Evolutionary conservation across 2,888 invertebrate species (phyloP), one percentile per base, ranked within the genome.

Genomic region (Cinara cedri): DNA sequence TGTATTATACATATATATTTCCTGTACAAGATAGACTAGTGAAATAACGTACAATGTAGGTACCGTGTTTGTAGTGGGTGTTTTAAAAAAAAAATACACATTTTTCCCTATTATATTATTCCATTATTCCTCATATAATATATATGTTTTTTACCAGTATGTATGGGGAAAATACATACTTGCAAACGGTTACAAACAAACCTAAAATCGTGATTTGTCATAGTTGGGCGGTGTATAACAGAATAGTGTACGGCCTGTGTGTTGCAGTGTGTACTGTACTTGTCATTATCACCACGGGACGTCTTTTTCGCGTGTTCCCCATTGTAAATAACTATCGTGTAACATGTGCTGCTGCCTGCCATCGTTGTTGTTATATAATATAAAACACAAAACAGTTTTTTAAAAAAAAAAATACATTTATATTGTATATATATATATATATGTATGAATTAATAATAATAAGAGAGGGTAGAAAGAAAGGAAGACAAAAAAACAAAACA

Each of bases 281-380:
- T 16, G 76, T 78, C 76, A 78, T 78, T 78, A 78, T 78, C 76
- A 49, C 76, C 60, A 26, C 76, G n/a, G 68, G 76, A 78, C 68
- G 76, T 78, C 76, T 70, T 51, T 65, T 34, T 34, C 6, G 34
- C 34, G 34, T 34, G 34, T 34, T 34, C 34, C 54, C 68, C 24
- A 78, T 78, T 78, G 54, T 76, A 42, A 65, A 76, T 24, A 24
- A 10, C 46, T 49, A 34, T 34, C 34, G 34, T 34, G 57, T 76
- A 76, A 76, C 76, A 78, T 78, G 76, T 78, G 76, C 60, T 78
- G 76, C 60, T 34, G 19, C 34, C 49, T 78, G 76, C 68, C 49
- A 19, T 34, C 34, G 68, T 21, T 68, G 60, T 68, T 68, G 60
- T 68, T 34, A 34, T 34, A 34, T 34, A 34, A 16, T 57, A 55